Evolutionary conservation across 1,140 invertebrate species (phyloP).

Genomic region (Cydia fagiglandana): DNA sequence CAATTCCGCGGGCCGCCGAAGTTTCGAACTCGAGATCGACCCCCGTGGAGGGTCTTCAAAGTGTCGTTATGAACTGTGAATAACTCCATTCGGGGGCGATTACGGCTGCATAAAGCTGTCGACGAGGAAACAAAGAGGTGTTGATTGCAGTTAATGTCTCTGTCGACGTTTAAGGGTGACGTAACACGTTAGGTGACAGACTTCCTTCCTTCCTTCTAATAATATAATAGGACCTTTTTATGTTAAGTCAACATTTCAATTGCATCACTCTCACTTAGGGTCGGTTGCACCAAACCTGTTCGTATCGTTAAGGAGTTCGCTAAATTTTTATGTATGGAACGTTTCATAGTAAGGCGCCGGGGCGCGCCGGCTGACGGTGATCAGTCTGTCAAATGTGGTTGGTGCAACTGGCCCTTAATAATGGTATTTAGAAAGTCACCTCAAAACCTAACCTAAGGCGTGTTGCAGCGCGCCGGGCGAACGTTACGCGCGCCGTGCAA

Average conservation of each 20-base stretch:
- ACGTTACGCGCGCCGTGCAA: slow-evolving; percentile 45
- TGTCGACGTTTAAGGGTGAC: neutral
- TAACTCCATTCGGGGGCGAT: slow-evolving; percentile 26
- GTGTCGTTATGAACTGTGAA: slow-evolving; percentile 27
- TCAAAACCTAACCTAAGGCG: slow-evolving; percentile 37
- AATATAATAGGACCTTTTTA: too few species aligned
- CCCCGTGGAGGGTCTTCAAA: slow-evolving; percentile 23
- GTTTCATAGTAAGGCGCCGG: too few species aligned
- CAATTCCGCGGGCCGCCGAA: slow-evolving; percentile 17
- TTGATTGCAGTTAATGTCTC: slow-evolving; percentile 10
- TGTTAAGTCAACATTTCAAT: too few species aligned
- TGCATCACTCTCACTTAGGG: too few species aligned
- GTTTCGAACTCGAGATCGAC: slow-evolving; percentile 23
- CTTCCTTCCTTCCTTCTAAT: too few species aligned
- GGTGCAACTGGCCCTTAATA: too few species aligned
- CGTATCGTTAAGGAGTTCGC: too few species aligned
- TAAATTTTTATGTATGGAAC: too few species aligned
- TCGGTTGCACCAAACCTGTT: too few species aligned
- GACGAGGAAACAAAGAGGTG: slow-evolving; percentile 22
- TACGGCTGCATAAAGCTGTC: slow-evolving; percentile 25
- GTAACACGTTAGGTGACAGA: neutral
- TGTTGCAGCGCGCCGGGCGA: slow-evolving; percentile 67
- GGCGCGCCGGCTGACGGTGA: too few species aligned
- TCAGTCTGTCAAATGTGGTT: too few species aligned
- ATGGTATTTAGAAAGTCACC: too few species aligned